These are phyloP conservation scores for Catharus bicknelli DNA, from an alignment of 2,113 vertebrate genomes.

Conservation along the genomic window DNA sequence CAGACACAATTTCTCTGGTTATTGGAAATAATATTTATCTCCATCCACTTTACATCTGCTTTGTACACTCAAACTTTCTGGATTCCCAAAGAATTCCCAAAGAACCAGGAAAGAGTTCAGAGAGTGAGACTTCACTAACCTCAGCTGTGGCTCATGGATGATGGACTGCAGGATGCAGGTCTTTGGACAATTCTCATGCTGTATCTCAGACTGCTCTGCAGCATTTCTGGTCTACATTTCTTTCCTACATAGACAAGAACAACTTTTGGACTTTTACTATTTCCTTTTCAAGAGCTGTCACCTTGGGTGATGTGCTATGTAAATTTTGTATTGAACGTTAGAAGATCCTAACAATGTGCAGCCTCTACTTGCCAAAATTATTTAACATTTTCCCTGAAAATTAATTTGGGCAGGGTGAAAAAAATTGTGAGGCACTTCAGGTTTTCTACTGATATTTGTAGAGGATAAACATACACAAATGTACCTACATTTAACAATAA, in stretches of 20 bases:
- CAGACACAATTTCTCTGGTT: neutral
- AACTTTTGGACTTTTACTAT: neutral
- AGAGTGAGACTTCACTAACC: neutral
- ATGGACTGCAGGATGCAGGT: neutral
- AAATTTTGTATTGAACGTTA: neutral
- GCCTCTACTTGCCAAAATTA: neutral
- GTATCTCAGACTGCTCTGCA: neutral
- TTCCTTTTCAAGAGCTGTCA: neutral
- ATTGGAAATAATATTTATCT: neutral
- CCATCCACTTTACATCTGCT: neutral
- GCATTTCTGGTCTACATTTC: neutral
- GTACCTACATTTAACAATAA: neutral
- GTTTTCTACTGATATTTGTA: neutral
- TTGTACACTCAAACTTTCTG: neutral
- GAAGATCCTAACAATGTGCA: neutral
- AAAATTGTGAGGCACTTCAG: neutral
- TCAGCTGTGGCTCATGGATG: accelerated
- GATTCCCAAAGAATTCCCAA: neutral
- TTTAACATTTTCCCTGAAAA: neutral
- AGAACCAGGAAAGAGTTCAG: neutral
- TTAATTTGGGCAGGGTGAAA: neutral
- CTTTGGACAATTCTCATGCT: neutral
- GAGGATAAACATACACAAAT: neutral
- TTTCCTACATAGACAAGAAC: neutral
- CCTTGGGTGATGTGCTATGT: neutral